Percentiles rank a stretch among this genome's conserved stretches.
Conservation (phyloP, 2,888 invertebrate genomes). For the Pediacus dermestoides region DNA sequence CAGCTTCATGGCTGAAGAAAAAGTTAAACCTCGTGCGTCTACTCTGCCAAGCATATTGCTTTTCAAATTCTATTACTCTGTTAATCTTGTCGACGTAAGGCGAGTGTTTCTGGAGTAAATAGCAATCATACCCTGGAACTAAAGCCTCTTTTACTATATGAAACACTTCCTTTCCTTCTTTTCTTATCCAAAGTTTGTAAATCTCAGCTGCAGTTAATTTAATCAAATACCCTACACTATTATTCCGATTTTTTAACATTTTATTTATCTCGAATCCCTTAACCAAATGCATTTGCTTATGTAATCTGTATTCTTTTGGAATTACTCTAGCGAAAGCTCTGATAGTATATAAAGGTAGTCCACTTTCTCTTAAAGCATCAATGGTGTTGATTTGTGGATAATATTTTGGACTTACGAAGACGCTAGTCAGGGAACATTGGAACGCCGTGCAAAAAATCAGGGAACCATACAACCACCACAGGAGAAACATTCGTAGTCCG, state of each 20-base stretch:
- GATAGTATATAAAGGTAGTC: not conserved
- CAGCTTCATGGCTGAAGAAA: too few relatives aligned
- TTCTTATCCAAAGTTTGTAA: too few relatives aligned
- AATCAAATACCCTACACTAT: too few relatives aligned
- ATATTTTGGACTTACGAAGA: constrained; percentile 6
- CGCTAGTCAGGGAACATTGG: not conserved
- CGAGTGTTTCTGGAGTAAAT: not conserved
- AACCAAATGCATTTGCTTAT: not conserved
- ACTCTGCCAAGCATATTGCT: too few relatives aligned
- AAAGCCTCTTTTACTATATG: not conserved
- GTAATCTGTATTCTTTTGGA: not conserved
- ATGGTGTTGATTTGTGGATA: constrained; percentile 7
- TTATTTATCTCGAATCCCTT: too few relatives aligned
- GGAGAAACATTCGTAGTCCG: not conserved
- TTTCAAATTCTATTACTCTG: too few relatives aligned
- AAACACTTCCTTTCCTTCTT: not conserved
- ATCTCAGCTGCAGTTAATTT: too few relatives aligned
- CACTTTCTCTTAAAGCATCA: constrained; percentile 4
- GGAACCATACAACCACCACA: not conserved
- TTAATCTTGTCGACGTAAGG: not conserved
- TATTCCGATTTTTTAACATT: too few relatives aligned
- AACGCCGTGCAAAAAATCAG: constrained; percentile 4
- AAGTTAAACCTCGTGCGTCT: too few relatives aligned
- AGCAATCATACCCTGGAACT: not conserved
- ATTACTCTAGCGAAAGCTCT: not conserved